These are phyloP conservation scores for Hyperoplus lanceolatus DNA, from an alignment of 2,797 vertebrate species.

Conservation along the genomic window DNA sequence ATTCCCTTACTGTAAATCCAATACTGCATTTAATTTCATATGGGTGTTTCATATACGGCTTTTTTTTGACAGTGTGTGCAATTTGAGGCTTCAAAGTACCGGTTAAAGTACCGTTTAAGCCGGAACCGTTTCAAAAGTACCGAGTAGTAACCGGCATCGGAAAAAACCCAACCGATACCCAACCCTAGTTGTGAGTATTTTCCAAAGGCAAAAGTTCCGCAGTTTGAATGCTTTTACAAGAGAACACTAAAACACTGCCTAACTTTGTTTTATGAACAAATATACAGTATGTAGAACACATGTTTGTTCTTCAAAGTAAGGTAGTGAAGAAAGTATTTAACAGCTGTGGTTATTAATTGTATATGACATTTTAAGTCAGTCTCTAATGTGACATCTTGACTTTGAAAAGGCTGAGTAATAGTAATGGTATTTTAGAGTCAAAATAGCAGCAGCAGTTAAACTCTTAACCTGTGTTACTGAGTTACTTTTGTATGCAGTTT, in stretches of 20 bases:
- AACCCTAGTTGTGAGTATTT: neutral
- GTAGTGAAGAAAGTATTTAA: neutral
- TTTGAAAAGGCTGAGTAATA: neutral
- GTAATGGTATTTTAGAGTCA: neutral
- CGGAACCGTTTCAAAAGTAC: no score
- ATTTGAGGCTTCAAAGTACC: no score
- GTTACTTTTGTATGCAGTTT: slow-evolving; percentile 1
- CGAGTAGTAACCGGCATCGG: no score
- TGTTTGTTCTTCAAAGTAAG: neutral
- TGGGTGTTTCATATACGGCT: no score
- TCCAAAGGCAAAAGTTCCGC: neutral
- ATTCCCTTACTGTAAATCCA: no score
- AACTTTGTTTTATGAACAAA: neutral
- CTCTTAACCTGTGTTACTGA: neutral
- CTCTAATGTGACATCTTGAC: neutral
- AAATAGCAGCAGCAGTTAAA: neutral
- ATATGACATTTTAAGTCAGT: neutral
- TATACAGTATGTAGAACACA: neutral
- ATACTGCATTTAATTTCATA: no score
- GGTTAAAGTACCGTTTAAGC: no score
- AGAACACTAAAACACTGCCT: neutral
- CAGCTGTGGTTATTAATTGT: neutral
- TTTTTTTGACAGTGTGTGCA: no score
- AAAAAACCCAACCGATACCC: no score
- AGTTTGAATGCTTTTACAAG: neutral